These are phyloP conservation scores for Epinephelus cyanopodus DNA, from an alignment of 2,113 vertebrate species.

Conservation along the genomic window DNA sequence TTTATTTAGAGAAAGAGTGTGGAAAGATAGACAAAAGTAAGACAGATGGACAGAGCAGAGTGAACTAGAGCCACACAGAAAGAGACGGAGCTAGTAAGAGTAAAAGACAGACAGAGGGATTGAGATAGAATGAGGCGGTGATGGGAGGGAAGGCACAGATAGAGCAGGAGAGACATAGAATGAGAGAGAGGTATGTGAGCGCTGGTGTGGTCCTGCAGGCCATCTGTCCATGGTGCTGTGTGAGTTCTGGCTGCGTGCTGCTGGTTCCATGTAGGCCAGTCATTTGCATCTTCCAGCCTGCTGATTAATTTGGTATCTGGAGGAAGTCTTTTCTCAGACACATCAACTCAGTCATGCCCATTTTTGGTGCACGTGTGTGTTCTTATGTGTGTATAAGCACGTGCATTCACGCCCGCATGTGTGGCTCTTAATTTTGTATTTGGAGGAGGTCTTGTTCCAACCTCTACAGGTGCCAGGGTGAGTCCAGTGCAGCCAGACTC, in stretches of 20 bases:
- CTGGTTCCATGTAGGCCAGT: slow-evolving; percentile 77
- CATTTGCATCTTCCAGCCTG: slow-evolving; percentile 78
- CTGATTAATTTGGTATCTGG: slow-evolving; percentile 80
- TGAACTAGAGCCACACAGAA: not conserved
- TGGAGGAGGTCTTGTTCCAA: slow-evolving; percentile 48
- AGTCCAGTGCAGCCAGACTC: slow-evolving; percentile 39
- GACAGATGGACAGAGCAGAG: slow-evolving; percentile 17
- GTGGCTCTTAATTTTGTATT: slow-evolving; percentile 49
- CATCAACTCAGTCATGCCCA: slow-evolving; percentile 54
- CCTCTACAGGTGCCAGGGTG: slow-evolving; percentile 53
- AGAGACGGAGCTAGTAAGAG: not conserved
- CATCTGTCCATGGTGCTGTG: slow-evolving; percentile 78
- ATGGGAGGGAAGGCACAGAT: slow-evolving; percentile 51
- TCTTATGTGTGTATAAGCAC: not conserved
- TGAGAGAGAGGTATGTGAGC: slow-evolving; percentile 45
- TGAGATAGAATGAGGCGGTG: slow-evolving; percentile 32
- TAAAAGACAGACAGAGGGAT: slow-evolving; percentile 17
- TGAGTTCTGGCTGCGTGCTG: slow-evolving; percentile 69
- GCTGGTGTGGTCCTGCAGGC: slow-evolving; percentile 75
- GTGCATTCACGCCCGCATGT: slow-evolving; percentile 6
- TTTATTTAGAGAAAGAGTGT: slow-evolving; percentile 19
- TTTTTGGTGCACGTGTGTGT: slow-evolving; percentile 22
- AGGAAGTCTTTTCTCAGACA: slow-evolving; percentile 61
- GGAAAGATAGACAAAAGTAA: slow-evolving; percentile 6
- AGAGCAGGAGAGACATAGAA: slow-evolving; percentile 42